Percentiles rank a stretch among this genome's conserved stretches.
phyloP scores from a whole-genome alignment of 92 coral and sea anemone genomes.

The Paragorgia papillata region DNA sequence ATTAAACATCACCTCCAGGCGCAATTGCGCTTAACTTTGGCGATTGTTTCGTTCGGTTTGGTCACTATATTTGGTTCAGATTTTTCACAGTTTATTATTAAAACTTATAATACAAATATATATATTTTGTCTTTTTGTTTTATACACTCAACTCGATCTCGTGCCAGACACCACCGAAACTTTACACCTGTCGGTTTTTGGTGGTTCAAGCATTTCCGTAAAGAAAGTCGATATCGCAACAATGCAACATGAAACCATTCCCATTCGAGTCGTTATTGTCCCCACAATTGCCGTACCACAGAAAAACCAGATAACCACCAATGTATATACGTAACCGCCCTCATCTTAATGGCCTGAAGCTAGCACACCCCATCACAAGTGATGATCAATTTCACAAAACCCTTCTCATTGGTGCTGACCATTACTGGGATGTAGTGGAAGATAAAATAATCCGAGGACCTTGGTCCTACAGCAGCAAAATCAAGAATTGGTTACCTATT shows the following conservation, averaged over 20 bases:
- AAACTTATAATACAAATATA: no score
- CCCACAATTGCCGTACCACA: conserved; percentile 55
- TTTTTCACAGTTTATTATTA: no score
- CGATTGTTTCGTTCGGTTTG: no score
- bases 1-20: no score
- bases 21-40: no score
- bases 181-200: conserved; percentile 42
- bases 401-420: no score
- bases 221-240: conserved; percentile 38
- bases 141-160: conserved; percentile 22
- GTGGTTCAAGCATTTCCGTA: conserved; percentile 29
- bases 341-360: conserved; percentile 54
- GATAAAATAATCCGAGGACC: conserved; percentile 40
- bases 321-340: conserved; percentile 31
- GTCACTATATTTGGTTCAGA: no score
- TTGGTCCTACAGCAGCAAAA: conserved; percentile 62
- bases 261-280: no score
- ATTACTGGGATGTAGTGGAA: no score
- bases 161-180: conserved; percentile 22
- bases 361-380: conserved; percentile 49
- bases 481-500: conserved; percentile 43
- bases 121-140: no score
- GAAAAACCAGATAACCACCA: conserved; percentile 3
- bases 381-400: no score
- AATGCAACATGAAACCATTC: conserved; percentile 35